Evolutionary conservation across 2,797 vertebrate genomes (phyloP).

Genomic region (Lepus townsendii): DNA sequence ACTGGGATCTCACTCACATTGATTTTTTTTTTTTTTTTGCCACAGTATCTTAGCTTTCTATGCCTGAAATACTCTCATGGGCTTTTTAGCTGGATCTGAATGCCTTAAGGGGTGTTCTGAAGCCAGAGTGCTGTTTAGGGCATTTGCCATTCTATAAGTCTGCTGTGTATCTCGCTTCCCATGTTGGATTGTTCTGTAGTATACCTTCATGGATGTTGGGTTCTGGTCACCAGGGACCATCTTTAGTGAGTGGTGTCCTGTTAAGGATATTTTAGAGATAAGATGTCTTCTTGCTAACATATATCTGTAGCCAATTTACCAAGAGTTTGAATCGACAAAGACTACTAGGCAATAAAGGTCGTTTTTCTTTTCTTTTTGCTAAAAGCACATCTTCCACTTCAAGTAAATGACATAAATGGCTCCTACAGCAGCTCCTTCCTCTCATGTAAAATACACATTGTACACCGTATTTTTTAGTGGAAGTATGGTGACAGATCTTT

Average conservation of each 20-base stretch:
- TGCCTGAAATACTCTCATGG: too few relatives aligned
- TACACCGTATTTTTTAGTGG: neutral
- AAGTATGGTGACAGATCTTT: neutral
- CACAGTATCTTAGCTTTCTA: too few relatives aligned
- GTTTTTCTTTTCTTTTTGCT: neutral
- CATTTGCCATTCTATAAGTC: too few relatives aligned
- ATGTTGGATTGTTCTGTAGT: too few relatives aligned
- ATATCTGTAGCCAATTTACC: neutral
- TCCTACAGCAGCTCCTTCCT: neutral
- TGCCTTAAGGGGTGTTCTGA: too few relatives aligned
- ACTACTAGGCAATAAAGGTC: neutral
- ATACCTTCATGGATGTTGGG: neutral
- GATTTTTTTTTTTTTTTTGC: too few relatives aligned
- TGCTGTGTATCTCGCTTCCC: too few relatives aligned
- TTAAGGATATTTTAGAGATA: neutral
- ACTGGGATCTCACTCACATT: too few relatives aligned
- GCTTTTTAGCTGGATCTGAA: too few relatives aligned
- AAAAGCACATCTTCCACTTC: neutral
- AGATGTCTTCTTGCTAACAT: neutral
- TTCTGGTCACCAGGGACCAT: neutral
- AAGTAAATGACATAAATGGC: neutral
- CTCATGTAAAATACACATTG: neutral
- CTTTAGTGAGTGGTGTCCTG: neutral
- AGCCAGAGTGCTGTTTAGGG: too few relatives aligned
- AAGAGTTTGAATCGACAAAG: neutral